These are phyloP conservation scores for Leuctra nigra DNA, from an alignment of 2,888 invertebrate genomes.

Conservation along the genomic window DNA sequence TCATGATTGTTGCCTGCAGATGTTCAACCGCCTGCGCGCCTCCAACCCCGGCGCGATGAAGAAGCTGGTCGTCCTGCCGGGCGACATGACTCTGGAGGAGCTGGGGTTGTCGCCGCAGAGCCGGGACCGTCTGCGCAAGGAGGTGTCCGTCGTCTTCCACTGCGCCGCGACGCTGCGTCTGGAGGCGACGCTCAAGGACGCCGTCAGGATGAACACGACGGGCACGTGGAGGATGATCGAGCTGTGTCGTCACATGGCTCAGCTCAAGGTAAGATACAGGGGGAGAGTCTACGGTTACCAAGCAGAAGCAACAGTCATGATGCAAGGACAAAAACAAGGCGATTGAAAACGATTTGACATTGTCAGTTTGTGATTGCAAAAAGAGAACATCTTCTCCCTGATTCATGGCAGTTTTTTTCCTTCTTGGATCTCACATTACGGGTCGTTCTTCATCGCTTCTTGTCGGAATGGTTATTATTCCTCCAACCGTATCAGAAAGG, in stretches of 20 bases:
- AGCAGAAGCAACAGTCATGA: background rate
- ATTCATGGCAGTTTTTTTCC: too few relatives aligned
- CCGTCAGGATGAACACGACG: conserved; percentile 56
- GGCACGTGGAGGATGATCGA: conserved; percentile 50
- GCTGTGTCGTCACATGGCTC: conserved; percentile 65
- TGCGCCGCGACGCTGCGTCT: conserved; percentile 81
- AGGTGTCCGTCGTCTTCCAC: conserved; percentile 70
- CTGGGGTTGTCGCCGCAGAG: conserved; percentile 55
- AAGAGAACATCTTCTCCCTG: too few relatives aligned
- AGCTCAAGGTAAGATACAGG: conserved; percentile 48
- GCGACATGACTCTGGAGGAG: conserved; percentile 54
- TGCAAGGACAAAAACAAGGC: background rate
- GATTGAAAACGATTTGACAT: too few relatives aligned
- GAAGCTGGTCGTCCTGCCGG: conserved; percentile 58
- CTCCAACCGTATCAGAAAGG: too few relatives aligned
- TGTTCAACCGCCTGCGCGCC: conserved; percentile 23
- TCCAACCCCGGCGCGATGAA: conserved; percentile 48
- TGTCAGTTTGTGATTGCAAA: too few relatives aligned
- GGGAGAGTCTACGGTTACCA: background rate
- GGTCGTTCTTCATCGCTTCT: too few relatives aligned
- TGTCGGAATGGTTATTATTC: too few relatives aligned
- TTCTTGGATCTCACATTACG: too few relatives aligned
- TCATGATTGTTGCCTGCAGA: conserved; percentile 19
- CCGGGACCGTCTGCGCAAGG: conserved; percentile 48
- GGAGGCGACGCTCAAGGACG: conserved; percentile 56